Base-by-base conservation (phyloP, 2,888 invertebrate species). In the Tiphia femorata region DNA sequence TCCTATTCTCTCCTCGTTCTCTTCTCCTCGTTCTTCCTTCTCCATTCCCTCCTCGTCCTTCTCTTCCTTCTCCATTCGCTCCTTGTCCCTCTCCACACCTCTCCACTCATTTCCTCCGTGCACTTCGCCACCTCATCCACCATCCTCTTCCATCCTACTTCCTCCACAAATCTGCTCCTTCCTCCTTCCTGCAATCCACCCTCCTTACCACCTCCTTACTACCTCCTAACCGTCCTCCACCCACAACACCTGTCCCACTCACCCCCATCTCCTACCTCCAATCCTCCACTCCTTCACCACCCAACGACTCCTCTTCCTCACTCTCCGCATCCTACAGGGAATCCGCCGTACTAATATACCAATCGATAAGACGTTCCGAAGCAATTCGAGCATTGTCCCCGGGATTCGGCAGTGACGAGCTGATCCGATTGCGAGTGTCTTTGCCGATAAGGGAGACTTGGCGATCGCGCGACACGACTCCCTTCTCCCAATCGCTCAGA, bases 291-390 rank as follows among this genome's bases (percentile, higher is more conserved):
- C 35, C 25, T 25, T 25, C 25, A 5, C 25, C 25, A 5, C 25
- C 8, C 25, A 8, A 8, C 25, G 25, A 25, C 6, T 8, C 33
- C 33, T 8, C 14, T 7, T 8, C 33, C 8, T 33, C 33, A n/a
- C 14, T 14, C 12, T 5, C 33, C 33, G 10, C 33, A n/a, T 33
- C 8, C 41, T 21, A 27, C 38, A 37, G 21, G 12, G 48, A 43
- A 40, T 49, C 21, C 16, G n/a, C 21, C 27, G 49, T 37, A 47
- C 38, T 52, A 50, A 52, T 50, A 38, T 23, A 42, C 38, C 42
- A 57, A 59, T 62, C 57, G 57, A 59, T 62, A 62, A 62, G 65
- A 62, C 47, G 52, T 44, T 40, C 58, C 40, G 33, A 25, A 35
- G 12, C 14, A 23, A 19, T 35, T 40, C 54, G 29, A 51, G 37